Base-by-base conservation (phyloP, 2,113 vertebrate species). In the Eurystomus gularis region DNA sequence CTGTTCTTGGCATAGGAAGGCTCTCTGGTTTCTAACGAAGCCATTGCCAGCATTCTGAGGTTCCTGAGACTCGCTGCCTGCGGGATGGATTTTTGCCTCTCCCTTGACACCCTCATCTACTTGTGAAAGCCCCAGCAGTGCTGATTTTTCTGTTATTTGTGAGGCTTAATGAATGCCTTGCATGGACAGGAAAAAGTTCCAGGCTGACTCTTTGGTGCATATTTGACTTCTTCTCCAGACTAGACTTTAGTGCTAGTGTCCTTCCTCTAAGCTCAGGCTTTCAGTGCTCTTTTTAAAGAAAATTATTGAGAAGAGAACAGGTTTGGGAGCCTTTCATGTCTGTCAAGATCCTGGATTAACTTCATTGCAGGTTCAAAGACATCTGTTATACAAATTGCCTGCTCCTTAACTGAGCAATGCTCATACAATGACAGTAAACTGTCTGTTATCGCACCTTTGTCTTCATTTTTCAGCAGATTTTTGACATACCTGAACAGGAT, bases 121-220 rank as follows among this genome's bases (percentile, higher is more conserved):
- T 96, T 96, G 95, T 96, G 94, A 96, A 97, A 94, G 87, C 81
- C 93, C 81, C 66, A 92, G 94, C 87, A 94, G 84, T 86, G 82
- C 93, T 96, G 94, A 95, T 94, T 96, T 96, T 91, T 93, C 73
- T 90, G 90, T 95, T 97, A 96, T 93, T 93, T 94, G 92, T 95
- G 90, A 93, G 80, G 65, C 81, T 57, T 91, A 94, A 93, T 86
- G 94, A 97, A 96, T 96, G 85, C 85, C 66, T 90, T 95, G 93
- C 85, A 71, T 82, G 87, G 64, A 82, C 35, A 89, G 49, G 51
- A 95, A 91, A 92, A 96, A 44, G 77, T 95, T 96, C 66, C 86
- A 92, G 65, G 26, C 79, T 92, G 33, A 89, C 55, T 92, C 86
- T 82, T 57, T 82, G 84, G 44, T 90, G 72, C 64, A 33, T 48